Percentiles rank a stretch among this genome's conserved stretches.
phyloP scores from a whole-genome alignment of 2,797 vertebrate species.

The Anas bahamensis region DNA sequence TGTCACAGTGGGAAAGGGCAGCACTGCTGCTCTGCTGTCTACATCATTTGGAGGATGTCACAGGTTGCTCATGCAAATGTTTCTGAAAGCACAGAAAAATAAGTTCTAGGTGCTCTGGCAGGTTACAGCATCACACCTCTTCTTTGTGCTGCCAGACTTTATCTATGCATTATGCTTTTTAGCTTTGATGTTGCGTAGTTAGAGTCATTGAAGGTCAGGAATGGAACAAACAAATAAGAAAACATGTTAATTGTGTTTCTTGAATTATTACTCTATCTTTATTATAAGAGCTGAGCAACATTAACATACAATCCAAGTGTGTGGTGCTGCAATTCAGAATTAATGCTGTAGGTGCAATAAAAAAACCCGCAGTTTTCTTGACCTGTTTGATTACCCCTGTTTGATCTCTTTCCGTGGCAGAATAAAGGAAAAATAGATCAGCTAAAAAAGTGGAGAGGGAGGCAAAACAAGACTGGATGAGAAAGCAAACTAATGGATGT shows the following conservation, averaged over 20 bases:
- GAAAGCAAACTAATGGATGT: neutral
- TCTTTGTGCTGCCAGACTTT: neutral
- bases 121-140: neutral
- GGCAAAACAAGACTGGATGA: neutral
- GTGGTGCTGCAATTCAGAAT: neutral
- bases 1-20: neutral
- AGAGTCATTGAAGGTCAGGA: neutral
- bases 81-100: neutral
- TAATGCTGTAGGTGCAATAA: neutral
- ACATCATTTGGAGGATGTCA: neutral
- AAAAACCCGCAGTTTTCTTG: neutral
- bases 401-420: neutral
- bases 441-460: neutral
- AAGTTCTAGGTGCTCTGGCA: neutral
- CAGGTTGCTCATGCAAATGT: neutral
- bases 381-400: neutral
- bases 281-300: neutral
- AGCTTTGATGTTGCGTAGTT: neutral
- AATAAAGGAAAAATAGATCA: neutral
- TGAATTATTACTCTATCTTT: neutral
- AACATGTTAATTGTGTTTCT: neutral
- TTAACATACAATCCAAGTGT: neutral
- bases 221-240: neutral
- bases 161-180: neutral
- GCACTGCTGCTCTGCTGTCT: neutral